Conservation (phyloP, 2,888 invertebrate species). For the Sipunculus nudus region DNA sequence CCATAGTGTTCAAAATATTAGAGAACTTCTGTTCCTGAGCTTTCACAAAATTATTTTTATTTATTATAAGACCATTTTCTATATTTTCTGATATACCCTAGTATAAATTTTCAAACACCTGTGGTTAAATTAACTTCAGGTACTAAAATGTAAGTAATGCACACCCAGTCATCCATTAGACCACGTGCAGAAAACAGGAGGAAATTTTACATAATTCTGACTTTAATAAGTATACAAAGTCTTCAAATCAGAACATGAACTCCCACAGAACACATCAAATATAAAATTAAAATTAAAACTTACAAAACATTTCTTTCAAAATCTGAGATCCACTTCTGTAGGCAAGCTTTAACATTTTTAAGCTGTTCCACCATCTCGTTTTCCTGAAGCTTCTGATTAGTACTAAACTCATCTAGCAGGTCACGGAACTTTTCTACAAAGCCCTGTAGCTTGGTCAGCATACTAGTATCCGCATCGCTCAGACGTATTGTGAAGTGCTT, state of each 20-base stretch:
- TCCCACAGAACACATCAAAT: not conserved
- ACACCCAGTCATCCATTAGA: too few species aligned
- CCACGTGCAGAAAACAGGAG: too few species aligned
- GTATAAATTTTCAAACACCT: too few species aligned
- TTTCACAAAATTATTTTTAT: too few species aligned
- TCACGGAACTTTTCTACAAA: slow-evolving; percentile 45
- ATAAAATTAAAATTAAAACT: slow-evolving; percentile 35
- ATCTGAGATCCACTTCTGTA: slow-evolving; percentile 48
- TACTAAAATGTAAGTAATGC: too few species aligned
- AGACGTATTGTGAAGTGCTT: slow-evolving; percentile 64
- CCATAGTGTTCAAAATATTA: too few species aligned
- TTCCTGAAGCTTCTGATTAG: slow-evolving; percentile 49
- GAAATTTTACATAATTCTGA: not conserved
- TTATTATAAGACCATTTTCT: too few species aligned
- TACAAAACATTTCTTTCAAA: slow-evolving; percentile 58
- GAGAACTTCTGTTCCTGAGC: too few species aligned
- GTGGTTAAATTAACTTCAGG: too few species aligned
- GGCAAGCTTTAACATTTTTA: slow-evolving; percentile 41
- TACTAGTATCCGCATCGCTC: slow-evolving; percentile 63
- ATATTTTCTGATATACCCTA: too few species aligned
- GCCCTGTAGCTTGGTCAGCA: slow-evolving; percentile 50
- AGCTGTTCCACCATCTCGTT: slow-evolving; percentile 53
- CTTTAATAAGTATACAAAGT: not conserved
- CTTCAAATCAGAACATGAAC: not conserved
- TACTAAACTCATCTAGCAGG: slow-evolving; percentile 57